Evolutionary conservation across 2,797 vertebrate genomes (phyloP).

Genomic region (Lagodon rhomboides): DNA sequence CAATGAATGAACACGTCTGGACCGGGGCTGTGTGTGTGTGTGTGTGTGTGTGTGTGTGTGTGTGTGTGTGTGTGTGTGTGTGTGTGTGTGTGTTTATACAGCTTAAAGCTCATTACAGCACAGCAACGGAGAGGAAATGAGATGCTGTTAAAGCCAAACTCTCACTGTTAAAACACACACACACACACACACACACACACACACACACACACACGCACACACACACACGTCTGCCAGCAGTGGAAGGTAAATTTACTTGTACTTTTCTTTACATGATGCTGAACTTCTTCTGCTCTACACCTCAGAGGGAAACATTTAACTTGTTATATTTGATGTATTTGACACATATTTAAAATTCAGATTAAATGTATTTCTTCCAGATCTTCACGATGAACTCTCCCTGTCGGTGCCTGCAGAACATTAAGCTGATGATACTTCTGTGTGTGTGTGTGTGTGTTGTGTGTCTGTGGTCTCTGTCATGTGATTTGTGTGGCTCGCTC

Average conservation of each 20-base stretch:
- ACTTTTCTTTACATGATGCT: too few relatives aligned
- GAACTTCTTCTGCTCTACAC: too few relatives aligned
- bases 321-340: too few relatives aligned
- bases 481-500: neutral
- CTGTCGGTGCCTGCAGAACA: too few relatives aligned
- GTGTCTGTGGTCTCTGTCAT: neutral
- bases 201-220: neutral
- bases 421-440: too few relatives aligned
- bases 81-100: constrained; percentile 30
- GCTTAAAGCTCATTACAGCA: constrained; percentile 56
- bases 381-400: too few relatives aligned
- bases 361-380: too few relatives aligned
- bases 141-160: constrained; percentile 58
- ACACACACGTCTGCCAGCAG: neutral
- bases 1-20: too few relatives aligned
- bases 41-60: constrained; percentile 4
- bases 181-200: neutral
- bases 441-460: too few relatives aligned
- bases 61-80: constrained; percentile 1
- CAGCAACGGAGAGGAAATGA: constrained; percentile 65
- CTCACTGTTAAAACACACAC: constrained; percentile 39
- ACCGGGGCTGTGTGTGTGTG: neutral
- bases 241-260: too few relatives aligned
- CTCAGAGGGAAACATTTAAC: too few relatives aligned
- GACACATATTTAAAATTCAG: too few relatives aligned